These are phyloP conservation scores for Cydia pomonella DNA, from an alignment of 1,140 invertebrate species.

Conservation along the genomic window DNA sequence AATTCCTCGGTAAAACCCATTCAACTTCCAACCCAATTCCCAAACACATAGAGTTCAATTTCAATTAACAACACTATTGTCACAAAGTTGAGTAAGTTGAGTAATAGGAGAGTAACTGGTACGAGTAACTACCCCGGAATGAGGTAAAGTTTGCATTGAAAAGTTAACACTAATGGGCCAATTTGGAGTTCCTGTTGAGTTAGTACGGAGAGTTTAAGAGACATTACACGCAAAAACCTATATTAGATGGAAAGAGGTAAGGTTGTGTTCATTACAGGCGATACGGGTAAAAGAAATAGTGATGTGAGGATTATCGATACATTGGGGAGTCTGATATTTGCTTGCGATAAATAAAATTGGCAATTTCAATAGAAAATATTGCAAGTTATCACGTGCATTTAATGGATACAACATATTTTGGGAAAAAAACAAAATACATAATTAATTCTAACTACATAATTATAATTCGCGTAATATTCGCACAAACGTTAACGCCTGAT, in stretches of 20 bases:
- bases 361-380: background rate
- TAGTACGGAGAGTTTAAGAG: conserved; percentile 6
- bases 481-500: background rate
- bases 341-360: background rate
- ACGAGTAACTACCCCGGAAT: background rate
- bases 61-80: background rate
- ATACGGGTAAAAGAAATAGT: background rate
- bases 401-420: too few species aligned
- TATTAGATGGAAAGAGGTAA: background rate
- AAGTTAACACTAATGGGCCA: conserved; percentile 16
- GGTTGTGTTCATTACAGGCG: background rate
- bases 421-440: background rate
- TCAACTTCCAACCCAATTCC: background rate
- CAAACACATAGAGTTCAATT: background rate
- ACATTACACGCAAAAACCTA: background rate
- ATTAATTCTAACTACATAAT: background rate
- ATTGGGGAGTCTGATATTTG: background rate
- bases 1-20: background rate
- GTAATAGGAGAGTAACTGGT: background rate
- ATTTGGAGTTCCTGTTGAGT: background rate
- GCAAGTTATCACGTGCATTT: background rate
- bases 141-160: background rate
- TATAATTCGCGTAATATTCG: background rate
- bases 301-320: conserved; percentile 3
- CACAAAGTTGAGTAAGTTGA: background rate